Percentiles rank a stretch among this genome's conserved stretches.
These are phyloP conservation scores for Anoplius nigerrimus DNA, from an alignment of 2,888 invertebrate species.

Conservation along the genomic window DNA sequence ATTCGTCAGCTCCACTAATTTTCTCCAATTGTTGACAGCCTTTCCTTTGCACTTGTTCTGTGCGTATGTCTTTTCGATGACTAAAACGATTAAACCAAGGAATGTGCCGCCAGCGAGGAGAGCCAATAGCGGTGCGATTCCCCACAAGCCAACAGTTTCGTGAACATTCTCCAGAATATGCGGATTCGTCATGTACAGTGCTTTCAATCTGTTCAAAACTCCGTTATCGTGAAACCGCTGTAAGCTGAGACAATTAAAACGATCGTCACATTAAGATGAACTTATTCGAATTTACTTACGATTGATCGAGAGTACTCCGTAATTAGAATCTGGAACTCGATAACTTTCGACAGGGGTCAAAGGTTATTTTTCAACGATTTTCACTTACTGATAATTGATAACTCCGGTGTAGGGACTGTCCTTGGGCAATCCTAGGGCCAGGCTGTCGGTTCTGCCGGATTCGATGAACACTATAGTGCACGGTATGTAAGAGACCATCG, in stretches of 20 bases:
- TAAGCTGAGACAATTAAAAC: conserved; percentile 43
- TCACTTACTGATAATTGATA: conserved; percentile 56
- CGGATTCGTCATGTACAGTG: conserved; percentile 23
- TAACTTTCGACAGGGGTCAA: too few species aligned
- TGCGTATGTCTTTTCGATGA: conserved; percentile 45
- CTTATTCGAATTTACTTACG: too few species aligned
- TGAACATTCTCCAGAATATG: not conserved
- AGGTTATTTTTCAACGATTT: not conserved
- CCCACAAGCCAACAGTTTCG: conserved; percentile 42
- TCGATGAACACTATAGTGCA: conserved; percentile 56
- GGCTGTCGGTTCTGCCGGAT: conserved; percentile 53
- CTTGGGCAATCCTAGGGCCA: conserved; percentile 54
- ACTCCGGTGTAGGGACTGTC: conserved; percentile 57
- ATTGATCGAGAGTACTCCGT: too few species aligned
- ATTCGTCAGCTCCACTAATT: not conserved
- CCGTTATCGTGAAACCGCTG: conserved; percentile 60
- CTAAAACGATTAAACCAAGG: conserved; percentile 46
- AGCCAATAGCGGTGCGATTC: conserved; percentile 55
- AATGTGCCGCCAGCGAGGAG: conserved; percentile 50
- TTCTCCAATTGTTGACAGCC: not conserved
- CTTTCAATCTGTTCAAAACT: conserved; percentile 50
- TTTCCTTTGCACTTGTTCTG: not conserved
- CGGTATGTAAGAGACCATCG: conserved; percentile 37
- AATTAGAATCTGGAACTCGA: too few species aligned
- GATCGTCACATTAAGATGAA: too few species aligned